Evolutionary conservation across 1,140 invertebrate genomes (phyloP), one percentile per base, ranked within the genome.

Genomic region (Lineus longissimus): DNA sequence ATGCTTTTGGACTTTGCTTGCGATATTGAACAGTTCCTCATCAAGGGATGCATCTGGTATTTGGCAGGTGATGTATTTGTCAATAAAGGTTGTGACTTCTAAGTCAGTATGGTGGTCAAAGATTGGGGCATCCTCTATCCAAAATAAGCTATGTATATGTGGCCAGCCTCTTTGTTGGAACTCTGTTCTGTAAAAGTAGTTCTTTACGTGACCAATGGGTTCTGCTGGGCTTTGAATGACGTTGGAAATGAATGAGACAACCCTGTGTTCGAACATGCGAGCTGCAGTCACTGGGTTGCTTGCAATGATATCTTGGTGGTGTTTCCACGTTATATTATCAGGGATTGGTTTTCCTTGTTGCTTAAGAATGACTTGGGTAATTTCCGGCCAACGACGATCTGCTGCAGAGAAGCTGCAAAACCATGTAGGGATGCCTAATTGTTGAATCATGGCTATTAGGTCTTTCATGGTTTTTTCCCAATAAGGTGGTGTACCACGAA

Each of bases 131-230:
- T 57, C 55, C 27, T 57, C 63, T 1, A 81, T 63, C 80, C 82
- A 84, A 17, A 79, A 31, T 2, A 84, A 62, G 45, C 78, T 72
- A 57, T 57, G 55, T 29, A 57, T 33, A 25, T 57, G 55, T 7
- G 27, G 30, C 36, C 36, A n/a, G 29, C 17, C 55, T 65, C 65
- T 45, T 63, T 65, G 23, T 27, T 57, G 55, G 19, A 57, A 57
- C 27, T 57, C 55, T 6, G 27, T 33, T 33, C 55, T 27, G 27
- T 57, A 57, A 19, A 57, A 57, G 30, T 29, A 57, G 30, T 57
- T 22, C 55, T 25, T 64, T 6, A 67, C 23, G n/a, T 61, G 62
- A 29, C 68, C 65, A 23, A 69, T 19, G 29, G 59, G 68, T 15
- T 41, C 29, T 36, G 59, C 59, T 23, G 40, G 15, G 30, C 33